Conservation (phyloP, 1,140 invertebrate species). For the Philotrypesis tridentata region DNA sequence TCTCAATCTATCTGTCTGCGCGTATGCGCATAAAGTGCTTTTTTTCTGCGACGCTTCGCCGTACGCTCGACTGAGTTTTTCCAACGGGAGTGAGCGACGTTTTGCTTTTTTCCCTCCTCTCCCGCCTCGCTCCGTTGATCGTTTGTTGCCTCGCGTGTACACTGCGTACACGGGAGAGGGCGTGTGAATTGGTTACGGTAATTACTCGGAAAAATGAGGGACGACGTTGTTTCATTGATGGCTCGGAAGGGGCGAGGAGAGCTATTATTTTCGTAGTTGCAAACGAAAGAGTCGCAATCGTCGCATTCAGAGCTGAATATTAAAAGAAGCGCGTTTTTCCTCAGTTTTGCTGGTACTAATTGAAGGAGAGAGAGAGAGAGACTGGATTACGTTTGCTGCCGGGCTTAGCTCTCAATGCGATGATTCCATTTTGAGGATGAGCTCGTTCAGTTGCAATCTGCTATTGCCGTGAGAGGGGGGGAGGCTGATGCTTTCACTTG, state of each 20-base stretch:
- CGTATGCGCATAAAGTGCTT: neutral
- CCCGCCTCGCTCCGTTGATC: neutral
- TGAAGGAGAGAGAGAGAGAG: too few relatives aligned
- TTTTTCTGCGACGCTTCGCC: neutral
- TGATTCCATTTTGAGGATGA: too few relatives aligned
- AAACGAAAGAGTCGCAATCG: neutral
- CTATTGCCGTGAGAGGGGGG: too few relatives aligned
- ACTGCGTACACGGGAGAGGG: neutral
- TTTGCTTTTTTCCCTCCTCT: neutral
- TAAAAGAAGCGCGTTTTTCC: neutral
- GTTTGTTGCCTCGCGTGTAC: conserved; percentile 11
- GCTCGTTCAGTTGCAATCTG: too few relatives aligned
- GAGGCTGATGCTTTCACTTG: too few relatives aligned
- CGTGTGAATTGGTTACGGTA: conserved; percentile 18
- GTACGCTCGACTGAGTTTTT: neutral
- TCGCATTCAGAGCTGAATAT: neutral
- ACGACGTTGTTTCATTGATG: conserved; percentile 9
- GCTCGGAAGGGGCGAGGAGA: too few relatives aligned
- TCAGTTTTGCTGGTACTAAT: neutral
- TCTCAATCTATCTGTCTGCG: conserved; percentile 11
- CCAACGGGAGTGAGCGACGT: conserved; percentile 4
- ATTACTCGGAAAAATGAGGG: conserved; percentile 22
- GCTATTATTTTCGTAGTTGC: neutral
- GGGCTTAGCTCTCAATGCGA: too few relatives aligned
- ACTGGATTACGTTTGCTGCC: too few relatives aligned